phyloP scores from a whole-genome alignment of 2,888 invertebrate genomes.

The Chloromyia formosa region DNA sequence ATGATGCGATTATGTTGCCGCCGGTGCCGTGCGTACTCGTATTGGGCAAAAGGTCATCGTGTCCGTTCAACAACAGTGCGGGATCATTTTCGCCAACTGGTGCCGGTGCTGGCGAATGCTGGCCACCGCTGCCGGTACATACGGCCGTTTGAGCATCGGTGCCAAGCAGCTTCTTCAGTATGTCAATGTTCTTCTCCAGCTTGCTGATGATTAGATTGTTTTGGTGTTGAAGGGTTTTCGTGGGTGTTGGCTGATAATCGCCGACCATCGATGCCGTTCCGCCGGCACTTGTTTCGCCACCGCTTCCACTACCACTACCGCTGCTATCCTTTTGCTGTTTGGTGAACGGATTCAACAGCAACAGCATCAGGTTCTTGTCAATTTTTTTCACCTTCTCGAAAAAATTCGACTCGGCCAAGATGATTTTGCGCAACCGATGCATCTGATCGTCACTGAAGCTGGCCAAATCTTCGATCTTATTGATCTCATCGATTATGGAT shows the following conservation, averaged over 20 bases:
- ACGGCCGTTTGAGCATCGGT: conserved; percentile 41
- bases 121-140: not conserved
- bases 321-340: conserved; percentile 42
- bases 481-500: conserved; percentile 57
- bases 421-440: conserved; percentile 55
- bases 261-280: not conserved
- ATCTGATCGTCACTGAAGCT: conserved; percentile 55
- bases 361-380: conserved; percentile 59
- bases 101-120: not conserved
- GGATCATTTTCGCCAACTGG: not conserved
- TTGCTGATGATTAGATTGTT: conserved; percentile 58
- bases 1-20: not conserved
- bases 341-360: conserved; percentile 60
- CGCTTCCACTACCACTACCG: conserved; percentile 44
- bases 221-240: conserved; percentile 37
- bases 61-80: not conserved
- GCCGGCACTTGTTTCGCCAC: conserved; percentile 2
- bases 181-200: conserved; percentile 60
- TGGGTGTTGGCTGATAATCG: conserved; percentile 2
- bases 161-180: conserved; percentile 60
- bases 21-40: not conserved
- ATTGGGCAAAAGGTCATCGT: not conserved
- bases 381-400: conserved; percentile 61
- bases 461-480: conserved; percentile 58
- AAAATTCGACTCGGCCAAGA: conserved; percentile 57